Evolutionary conservation across 2,113 vertebrate species (phyloP).

Genomic region (Brachyhypopomus gauderio): DNA sequence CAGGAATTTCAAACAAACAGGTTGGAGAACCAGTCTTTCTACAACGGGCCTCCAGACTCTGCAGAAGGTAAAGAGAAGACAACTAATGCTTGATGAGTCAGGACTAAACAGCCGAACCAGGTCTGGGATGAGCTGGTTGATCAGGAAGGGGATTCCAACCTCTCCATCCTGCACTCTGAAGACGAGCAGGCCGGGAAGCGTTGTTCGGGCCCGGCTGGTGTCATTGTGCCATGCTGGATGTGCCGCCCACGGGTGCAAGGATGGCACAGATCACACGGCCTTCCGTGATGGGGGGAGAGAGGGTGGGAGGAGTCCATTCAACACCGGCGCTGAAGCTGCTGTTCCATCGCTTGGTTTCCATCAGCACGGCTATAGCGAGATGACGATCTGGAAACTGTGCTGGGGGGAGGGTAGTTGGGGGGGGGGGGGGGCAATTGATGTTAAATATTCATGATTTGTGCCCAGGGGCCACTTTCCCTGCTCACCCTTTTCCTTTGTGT

Average conservation of each 20-base stretch:
- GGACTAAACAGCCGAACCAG: background rate
- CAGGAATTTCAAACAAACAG: background rate
- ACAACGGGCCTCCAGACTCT: slow-evolving; percentile 5
- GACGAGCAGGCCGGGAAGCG: slow-evolving; percentile 9
- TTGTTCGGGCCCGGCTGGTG: slow-evolving; percentile 26
- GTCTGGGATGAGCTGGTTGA: slow-evolving; percentile 23
- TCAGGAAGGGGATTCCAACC: background rate
- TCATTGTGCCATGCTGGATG: too few relatives aligned
- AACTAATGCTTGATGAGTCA: slow-evolving; percentile 18
- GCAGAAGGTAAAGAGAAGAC: background rate
- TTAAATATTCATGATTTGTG: slow-evolving; percentile 37
- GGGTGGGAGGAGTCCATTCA: background rate
- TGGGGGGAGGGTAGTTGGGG: too few relatives aligned
- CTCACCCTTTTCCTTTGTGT: slow-evolving; percentile 22
- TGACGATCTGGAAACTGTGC: slow-evolving; percentile 15
- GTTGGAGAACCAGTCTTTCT: background rate
- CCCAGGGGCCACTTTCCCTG: slow-evolving; percentile 29
- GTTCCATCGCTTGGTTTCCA: slow-evolving; percentile 14
- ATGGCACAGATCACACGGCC: background rate
- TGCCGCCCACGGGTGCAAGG: background rate
- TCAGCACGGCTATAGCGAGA: slow-evolving; percentile 23
- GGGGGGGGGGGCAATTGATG: background rate
- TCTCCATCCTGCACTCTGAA: background rate
- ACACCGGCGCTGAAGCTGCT: background rate
- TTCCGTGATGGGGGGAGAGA: background rate